Evolutionary conservation across 2,888 invertebrate genomes (phyloP), one percentile per base, ranked within the genome.

Genomic region (Byasa hedistus): DNA sequence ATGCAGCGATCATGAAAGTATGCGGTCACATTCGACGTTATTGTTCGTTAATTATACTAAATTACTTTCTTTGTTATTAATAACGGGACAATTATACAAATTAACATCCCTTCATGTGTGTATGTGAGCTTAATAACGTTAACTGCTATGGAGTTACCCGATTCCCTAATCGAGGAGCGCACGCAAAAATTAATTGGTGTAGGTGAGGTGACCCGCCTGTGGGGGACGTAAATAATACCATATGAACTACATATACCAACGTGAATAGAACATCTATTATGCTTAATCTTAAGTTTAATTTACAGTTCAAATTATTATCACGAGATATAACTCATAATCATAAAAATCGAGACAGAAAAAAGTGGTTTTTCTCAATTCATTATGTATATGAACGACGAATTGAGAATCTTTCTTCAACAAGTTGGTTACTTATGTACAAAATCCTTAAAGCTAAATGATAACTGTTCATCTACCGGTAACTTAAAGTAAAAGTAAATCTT

Each of bases 111-210:
- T 60, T 22, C 57, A n/a, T n/a, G 60, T 57, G 61, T 65, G 51
- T 52, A 61, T 65, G 24, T 58, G 23, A 23, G 21, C 19, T 65
- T 61, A 57, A 65, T 65, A 61, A 65, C 12, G 36, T 55, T 65
- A 61, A 65, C 61, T 61, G 61, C 57, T 32, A 39, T 57, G 65
- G 65, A 51, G 52, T 57, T 61, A 65, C 51, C 60, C 61, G 57
- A 61, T 61, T 65, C 65, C 65, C 65, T 61, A 57, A 65, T 65
- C 65, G 65, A 27, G 61, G 52, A 17, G 51, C 51, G 48, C 65
- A 65, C 52, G 65, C 61, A 39, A 65, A 65, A 61, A 57, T 60
- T 65, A 61, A 65, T 61, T n/a, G n/a, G n/a, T n/a, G n/a, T n/a
- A n/a, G n/a, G n/a, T n/a, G 52, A 61, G 55, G n/a, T 17, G 15